These are phyloP conservation scores for Bothrops jararaca DNA, from an alignment of 2,113 vertebrate genomes.

Conservation along the genomic window DNA sequence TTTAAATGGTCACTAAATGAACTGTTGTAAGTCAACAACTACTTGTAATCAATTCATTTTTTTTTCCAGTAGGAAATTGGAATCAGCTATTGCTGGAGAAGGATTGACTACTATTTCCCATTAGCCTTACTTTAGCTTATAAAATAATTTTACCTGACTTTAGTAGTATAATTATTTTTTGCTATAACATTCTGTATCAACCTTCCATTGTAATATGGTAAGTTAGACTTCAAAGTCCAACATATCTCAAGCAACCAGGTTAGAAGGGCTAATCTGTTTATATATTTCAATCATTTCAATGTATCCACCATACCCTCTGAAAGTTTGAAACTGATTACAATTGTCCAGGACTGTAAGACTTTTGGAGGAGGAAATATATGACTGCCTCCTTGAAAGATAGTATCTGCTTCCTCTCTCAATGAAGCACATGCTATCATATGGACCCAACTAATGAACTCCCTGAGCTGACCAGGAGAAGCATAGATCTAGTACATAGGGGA, in stretches of 20 bases:
- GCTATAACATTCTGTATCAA: background rate
- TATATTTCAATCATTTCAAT: background rate
- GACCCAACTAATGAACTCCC: too few species aligned
- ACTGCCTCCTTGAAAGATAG: too few species aligned
- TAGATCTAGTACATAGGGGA: too few species aligned
- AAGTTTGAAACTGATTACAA: background rate
- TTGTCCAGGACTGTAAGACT: background rate
- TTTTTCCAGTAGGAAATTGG: background rate
- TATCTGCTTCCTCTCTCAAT: too few species aligned
- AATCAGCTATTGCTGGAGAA: background rate
- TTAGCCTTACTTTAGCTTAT: background rate
- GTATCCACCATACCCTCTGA: background rate
- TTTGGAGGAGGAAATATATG: too few species aligned
- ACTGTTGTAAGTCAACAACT: background rate
- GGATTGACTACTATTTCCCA: background rate
- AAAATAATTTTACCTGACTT: background rate
- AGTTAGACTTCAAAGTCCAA: background rate
- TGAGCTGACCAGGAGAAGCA: too few species aligned
- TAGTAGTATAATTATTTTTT: background rate
- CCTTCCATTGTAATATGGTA: background rate
- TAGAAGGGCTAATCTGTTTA: background rate
- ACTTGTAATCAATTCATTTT: constrained; percentile 3
- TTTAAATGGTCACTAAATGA: background rate
- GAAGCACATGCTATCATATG: too few species aligned
- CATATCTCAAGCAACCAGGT: background rate